Percentiles rank a stretch among this genome's conserved stretches.
Conservation (phyloP, 37 sponge, comb jelly and placozoan genomes). For the Chondrosia reniformis region DNA sequence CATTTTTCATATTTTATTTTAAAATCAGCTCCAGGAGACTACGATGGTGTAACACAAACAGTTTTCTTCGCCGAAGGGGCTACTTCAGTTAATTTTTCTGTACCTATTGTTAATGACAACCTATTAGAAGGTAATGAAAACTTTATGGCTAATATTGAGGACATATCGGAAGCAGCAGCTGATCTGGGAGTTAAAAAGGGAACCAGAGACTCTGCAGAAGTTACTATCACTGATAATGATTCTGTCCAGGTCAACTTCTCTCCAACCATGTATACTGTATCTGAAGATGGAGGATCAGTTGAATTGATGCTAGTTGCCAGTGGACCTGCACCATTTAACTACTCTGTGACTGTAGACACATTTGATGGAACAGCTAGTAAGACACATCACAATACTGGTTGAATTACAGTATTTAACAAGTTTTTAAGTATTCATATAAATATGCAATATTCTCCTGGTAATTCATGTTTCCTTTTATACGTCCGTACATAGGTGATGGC, state of each 20-base stretch:
- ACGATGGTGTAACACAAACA: background rate
- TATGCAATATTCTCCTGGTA: too few species aligned
- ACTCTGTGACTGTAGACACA: background rate
- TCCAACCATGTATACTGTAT: conserved; percentile 13
- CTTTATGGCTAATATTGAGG: background rate
- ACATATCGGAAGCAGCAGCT: background rate
- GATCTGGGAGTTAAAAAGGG: background rate
- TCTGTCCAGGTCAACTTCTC: background rate
- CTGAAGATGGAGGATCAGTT: conserved; percentile 4
- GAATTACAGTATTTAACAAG: too few species aligned
- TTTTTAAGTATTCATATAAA: too few species aligned
- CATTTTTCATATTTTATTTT: too few species aligned
- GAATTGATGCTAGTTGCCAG: background rate
- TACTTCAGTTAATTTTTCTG: background rate
- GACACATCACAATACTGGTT: too few species aligned
- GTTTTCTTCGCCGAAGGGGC: conserved; percentile 12
- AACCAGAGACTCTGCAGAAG: background rate
- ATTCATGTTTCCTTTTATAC: background rate
- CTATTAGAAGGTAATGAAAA: background rate
- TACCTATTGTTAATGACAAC: conserved; percentile 3
- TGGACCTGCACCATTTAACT: background rate
- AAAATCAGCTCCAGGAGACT: too few species aligned
- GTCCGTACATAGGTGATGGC: background rate
- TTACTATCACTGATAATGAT: conserved; percentile 3
- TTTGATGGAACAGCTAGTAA: background rate